Conservation (phyloP, 1,140 invertebrate species). For the Anoplolepis gracilipes region DNA sequence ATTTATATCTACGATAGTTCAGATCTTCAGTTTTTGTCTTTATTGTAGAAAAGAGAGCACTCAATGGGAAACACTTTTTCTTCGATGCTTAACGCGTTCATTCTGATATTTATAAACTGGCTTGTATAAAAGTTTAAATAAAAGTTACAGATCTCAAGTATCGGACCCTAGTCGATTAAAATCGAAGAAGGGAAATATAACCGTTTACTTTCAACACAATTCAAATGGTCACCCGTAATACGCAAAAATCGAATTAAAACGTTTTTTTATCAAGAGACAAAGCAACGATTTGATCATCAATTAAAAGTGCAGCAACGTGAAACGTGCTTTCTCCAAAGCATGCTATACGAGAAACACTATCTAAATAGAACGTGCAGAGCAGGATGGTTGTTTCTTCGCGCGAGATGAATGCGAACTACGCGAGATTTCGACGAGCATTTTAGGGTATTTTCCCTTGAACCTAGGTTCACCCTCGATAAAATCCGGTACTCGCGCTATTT, state of each 20-base stretch:
- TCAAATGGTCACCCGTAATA: no score
- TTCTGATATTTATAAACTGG: no score
- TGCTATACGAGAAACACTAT: conserved; percentile 68
- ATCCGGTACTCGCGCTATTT: not conserved
- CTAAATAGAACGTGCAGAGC: conserved; percentile 64
- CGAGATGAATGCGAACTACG: conserved; percentile 61
- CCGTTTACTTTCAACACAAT: no score
- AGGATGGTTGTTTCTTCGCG: conserved; percentile 47
- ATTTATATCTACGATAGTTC: no score
- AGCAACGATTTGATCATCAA: conserved; percentile 72
- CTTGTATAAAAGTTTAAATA: no score
- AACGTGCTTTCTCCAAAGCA: conserved; percentile 54
- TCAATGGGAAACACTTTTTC: no score
- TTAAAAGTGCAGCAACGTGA: conserved; percentile 71
- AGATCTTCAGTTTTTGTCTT: no score
- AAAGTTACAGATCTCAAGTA: no score
- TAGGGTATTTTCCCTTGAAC: conserved; percentile 16
- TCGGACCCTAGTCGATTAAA: no score
- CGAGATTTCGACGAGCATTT: not conserved
- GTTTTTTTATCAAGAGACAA: conserved; percentile 60
- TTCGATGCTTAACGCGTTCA: no score
- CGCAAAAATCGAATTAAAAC: conserved; percentile 58
- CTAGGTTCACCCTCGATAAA: conserved; percentile 39
- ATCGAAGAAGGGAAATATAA: no score
- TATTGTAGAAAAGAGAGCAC: no score